Evolutionary conservation across 2,797 vertebrate genomes (phyloP).

Genomic region (Sparus aurata): DNA sequence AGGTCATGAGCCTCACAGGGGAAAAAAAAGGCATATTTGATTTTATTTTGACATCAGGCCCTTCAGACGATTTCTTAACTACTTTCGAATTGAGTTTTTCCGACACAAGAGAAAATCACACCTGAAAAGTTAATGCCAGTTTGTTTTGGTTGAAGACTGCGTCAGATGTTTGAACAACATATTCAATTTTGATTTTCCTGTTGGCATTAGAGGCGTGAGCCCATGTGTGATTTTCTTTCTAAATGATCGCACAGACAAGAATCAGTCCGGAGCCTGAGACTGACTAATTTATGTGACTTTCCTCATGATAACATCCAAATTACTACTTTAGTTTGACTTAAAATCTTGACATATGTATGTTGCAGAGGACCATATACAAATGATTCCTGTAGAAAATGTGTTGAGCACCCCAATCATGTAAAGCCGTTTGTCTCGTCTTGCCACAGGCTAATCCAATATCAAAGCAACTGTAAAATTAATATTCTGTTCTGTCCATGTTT

Average conservation of each 20-base stretch:
- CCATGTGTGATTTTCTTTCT: neutral
- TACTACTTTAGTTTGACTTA: neutral
- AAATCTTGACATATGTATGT: neutral
- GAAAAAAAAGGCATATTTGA: neutral
- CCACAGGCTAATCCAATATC: constrained; percentile 8
- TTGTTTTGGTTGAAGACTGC: no score
- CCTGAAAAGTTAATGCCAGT: neutral
- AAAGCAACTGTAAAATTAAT: neutral
- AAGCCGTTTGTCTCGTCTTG: neutral
- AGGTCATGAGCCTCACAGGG: neutral
- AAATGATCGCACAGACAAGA: neutral
- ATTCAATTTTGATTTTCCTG: neutral
- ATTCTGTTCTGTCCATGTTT: neutral
- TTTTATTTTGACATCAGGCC: neutral
- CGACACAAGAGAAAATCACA: neutral
- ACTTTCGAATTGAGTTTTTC: neutral
- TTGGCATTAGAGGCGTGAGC: neutral
- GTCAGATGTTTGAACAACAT: neutral
- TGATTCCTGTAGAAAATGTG: neutral
- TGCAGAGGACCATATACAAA: neutral
- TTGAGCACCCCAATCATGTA: neutral
- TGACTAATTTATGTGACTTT: neutral
- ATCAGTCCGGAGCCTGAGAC: neutral
- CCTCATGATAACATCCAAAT: no score
- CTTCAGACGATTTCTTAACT: neutral